Conservation (phyloP, 2,113 vertebrate genomes). For the Alligator sinensis region DNA sequence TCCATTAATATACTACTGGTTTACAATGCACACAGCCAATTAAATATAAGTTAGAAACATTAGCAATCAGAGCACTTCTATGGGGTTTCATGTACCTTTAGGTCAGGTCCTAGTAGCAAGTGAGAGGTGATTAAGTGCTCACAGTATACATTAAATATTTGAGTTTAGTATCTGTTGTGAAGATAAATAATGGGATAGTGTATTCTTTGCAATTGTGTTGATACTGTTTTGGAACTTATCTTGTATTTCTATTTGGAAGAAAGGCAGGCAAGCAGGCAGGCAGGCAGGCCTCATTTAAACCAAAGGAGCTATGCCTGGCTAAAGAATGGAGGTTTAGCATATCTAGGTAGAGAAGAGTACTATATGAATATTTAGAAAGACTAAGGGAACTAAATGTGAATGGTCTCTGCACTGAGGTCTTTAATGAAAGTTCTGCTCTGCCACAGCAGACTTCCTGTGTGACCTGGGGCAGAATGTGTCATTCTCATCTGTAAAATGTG, state of each 20-base stretch:
- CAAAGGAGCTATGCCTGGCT: background rate
- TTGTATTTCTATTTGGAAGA: background rate
- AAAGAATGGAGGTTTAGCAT: background rate
- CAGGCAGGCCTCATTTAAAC: background rate
- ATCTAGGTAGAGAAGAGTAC: background rate
- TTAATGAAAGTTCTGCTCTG: background rate
- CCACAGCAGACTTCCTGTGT: background rate
- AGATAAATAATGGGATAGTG: background rate
- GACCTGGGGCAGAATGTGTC: background rate
- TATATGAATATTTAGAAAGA: background rate
- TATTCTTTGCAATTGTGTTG: background rate
- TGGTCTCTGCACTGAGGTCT: no score
- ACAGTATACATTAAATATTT: accelerated
- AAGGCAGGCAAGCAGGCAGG: background rate
- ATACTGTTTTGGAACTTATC: background rate
- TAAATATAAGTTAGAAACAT: background rate
- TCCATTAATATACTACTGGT: background rate
- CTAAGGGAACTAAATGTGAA: background rate
- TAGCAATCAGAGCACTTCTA: background rate
- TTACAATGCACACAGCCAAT: background rate
- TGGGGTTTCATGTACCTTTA: background rate
- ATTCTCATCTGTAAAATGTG: no score
- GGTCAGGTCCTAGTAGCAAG: background rate
- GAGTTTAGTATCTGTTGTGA: background rate
- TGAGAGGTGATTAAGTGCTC: background rate